phyloP scores from a whole-genome alignment of 1,140 invertebrate species.

The Caerostris darwini region DNA sequence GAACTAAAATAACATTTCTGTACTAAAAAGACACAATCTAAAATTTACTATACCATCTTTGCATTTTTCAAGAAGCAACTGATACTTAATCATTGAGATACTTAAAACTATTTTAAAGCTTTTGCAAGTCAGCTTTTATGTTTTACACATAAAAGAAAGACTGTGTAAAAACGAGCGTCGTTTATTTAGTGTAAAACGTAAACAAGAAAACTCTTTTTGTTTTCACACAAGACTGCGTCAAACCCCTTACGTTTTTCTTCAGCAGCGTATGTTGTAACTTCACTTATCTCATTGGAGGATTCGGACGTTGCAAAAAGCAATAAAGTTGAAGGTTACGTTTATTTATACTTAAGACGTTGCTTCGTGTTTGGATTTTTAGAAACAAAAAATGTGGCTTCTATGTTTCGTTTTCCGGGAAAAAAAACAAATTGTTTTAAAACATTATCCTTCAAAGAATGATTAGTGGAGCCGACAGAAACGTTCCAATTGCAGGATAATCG shows the following conservation, averaged over 20 bases:
- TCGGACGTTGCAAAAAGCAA: slow-evolving; percentile 13
- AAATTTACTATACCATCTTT: too few species aligned
- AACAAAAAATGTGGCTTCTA: background rate
- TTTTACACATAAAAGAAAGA: background rate
- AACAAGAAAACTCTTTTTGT: background rate
- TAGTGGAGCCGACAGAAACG: background rate
- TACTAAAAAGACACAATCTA: too few species aligned
- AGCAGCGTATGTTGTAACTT: background rate
- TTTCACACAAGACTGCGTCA: background rate
- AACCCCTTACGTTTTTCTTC: background rate
- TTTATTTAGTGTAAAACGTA: background rate
- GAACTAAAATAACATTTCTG: too few species aligned
- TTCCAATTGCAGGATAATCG: background rate
- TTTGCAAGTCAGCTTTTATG: background rate
- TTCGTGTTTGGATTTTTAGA: background rate
- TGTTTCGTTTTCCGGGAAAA: background rate
- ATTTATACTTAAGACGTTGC: slow-evolving; percentile 8
- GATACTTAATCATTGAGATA: background rate
- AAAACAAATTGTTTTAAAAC: background rate
- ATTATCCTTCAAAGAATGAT: background rate
- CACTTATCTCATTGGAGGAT: background rate
- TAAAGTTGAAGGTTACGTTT: slow-evolving; percentile 9
- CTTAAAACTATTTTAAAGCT: background rate
- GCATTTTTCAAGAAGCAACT: background rate
- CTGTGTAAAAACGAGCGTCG: background rate